These are phyloP conservation scores for Drosophila chauvacae DNA, from an alignment of 1,140 invertebrate genomes.

Conservation along the genomic window DNA sequence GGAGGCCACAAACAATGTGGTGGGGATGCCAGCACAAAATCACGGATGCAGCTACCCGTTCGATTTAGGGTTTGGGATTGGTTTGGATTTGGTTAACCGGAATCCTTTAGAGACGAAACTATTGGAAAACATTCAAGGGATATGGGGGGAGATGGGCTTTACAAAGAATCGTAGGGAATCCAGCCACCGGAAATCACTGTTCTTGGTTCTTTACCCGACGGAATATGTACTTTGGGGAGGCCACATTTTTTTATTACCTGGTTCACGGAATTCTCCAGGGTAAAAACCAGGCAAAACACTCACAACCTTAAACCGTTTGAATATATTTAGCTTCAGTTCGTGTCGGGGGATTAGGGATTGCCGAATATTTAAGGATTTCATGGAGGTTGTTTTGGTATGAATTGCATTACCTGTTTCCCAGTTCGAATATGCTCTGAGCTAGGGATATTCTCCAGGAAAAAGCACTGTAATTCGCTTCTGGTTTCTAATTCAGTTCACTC, in stretches of 20 bases:
- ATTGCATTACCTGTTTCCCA: constrained; percentile 15
- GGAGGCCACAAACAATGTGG: constrained; percentile 17
- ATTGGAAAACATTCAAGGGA: constrained; percentile 2
- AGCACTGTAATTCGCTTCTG: not conserved
- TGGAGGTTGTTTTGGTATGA: not conserved
- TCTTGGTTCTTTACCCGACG: constrained; percentile 3
- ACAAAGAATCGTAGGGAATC: not conserved
- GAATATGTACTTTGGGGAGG: constrained; percentile 1
- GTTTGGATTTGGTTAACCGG: not conserved
- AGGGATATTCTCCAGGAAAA: constrained; percentile 10
- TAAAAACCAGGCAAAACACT: not conserved
- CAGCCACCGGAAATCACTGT: constrained; percentile 5
- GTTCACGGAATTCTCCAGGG: not conserved
- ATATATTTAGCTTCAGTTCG: not conserved
- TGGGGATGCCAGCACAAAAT: constrained; percentile 12
- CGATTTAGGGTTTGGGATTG: not conserved
- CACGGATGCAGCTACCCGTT: constrained; percentile 14
- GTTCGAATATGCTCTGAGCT: no score
- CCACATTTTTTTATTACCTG: constrained; percentile 10
- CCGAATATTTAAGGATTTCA: not conserved
- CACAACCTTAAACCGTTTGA: constrained; percentile 2
- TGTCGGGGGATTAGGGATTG: not conserved
- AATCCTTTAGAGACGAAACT: constrained; percentile 1
- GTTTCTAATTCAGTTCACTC: constrained; percentile 31
- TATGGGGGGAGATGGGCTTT: not conserved